Evolutionary conservation across 2,113 vertebrate genomes (phyloP), one percentile per base, ranked within the genome.

Genomic region (Heterotis niloticus): DNA sequence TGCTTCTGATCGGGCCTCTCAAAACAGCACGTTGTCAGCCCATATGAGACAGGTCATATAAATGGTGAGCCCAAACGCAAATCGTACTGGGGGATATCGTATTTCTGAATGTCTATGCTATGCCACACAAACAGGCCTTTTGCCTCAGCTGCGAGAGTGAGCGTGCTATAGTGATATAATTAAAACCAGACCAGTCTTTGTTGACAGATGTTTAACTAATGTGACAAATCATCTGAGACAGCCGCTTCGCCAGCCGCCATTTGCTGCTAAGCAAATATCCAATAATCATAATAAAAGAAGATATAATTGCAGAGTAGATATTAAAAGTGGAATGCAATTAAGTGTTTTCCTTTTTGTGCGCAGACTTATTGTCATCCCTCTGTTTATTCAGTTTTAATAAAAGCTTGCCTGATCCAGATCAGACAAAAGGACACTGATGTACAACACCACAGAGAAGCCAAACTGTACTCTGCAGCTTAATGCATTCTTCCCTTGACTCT

Each of bases 211-310:
- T 92, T 92, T 92, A 86, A 87, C 85, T 89, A 85, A 87, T 88
- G 87, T 89, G 91, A 91, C 91, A 89, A 91, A 91, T 90, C 85
- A 89, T 85, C 85, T 84, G 85, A 88, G 85, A 51, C 73, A 83
- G 84, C 82, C 78, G 66, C 83, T 90, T 91, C 88, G 90, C 87
- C 88, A 81, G 87, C 88, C 88, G 20, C 75, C 14, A 82, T 80
- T 52, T 83, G 78, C 86, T 79, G 73, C 79, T 88, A 84, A 88
- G 87, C 82, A 90, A 93, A 92, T 89, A 90, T 82, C 76, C 85
- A 87, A 87, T 85, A 84, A 84, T 76, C 56, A 24, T 64, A 24
- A 23, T 64, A 74, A 70, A 76, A 70, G 65, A 16, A 76, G 66
- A 20, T 51, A 70, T 74, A 28, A 79, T 54, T 56, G 78, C 29